Percentiles rank a stretch among this genome's conserved stretches.
Evolutionary conservation across 2,113 vertebrate genomes (phyloP).

Genomic region (Hiodon tergisus): DNA sequence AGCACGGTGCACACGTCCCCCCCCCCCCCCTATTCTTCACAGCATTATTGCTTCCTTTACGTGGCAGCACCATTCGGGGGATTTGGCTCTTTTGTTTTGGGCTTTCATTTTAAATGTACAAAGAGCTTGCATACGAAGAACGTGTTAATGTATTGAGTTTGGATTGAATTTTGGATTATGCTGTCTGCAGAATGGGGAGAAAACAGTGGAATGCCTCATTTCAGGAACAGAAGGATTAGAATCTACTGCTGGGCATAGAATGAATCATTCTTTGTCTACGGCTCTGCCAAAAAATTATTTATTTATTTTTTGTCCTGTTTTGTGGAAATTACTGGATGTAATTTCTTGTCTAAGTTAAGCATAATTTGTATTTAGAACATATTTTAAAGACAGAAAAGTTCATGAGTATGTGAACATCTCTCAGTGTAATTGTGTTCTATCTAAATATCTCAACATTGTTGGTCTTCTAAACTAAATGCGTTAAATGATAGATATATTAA

Average conservation of each 20-base stretch:
- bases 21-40: neutral
- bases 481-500: too few relatives aligned
- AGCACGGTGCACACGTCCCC: neutral
- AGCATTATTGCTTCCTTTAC: neutral
- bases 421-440: too few relatives aligned
- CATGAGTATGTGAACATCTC: too few relatives aligned
- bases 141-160: slow-evolving; percentile 41
- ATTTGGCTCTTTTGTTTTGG: slow-evolving; percentile 37
- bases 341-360: neutral
- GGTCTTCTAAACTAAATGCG: too few relatives aligned
- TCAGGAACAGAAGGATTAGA: slow-evolving; percentile 24
- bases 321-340: neutral
- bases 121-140: slow-evolving; percentile 27
- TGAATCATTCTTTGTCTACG: neutral
- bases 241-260: slow-evolving; percentile 2
- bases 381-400: too few relatives aligned
- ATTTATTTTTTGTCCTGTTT: neutral
- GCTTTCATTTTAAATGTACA: slow-evolving; percentile 7
- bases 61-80: slow-evolving; percentile 17
- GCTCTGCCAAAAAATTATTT: slow-evolving; percentile 9
- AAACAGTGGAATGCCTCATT: slow-evolving; percentile 7
- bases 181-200: slow-evolving; percentile 3
- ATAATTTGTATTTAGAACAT: neutral
- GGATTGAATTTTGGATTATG: slow-evolving; percentile 38
- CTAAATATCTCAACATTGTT: too few relatives aligned